These are phyloP conservation scores for Montipora sp. DNA, from an alignment of 64 coral and sea anemone species.

Conservation along the genomic window DNA sequence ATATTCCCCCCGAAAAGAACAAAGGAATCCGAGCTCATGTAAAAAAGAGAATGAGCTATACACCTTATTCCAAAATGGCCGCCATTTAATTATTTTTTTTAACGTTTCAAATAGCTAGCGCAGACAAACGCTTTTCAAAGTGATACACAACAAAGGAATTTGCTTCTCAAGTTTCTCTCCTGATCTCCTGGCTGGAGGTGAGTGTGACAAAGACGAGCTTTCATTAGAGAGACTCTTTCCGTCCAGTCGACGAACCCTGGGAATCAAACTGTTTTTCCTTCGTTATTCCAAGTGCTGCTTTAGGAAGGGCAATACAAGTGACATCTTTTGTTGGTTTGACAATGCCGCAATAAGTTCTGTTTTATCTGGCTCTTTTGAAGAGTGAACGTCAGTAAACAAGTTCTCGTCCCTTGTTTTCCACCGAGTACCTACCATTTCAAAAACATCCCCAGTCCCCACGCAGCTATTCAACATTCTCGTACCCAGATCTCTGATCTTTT, in stretches of 20 bases:
- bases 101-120: too few species aligned
- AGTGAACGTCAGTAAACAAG: conserved; percentile 53
- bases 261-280: background rate
- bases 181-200: conserved; percentile 59
- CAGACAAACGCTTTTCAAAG: background rate
- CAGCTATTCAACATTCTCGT: too few species aligned
- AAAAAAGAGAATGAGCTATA: background rate
- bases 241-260: too few species aligned
- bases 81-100: too few species aligned
- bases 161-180: conserved; percentile 35
- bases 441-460: too few species aligned
- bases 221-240: conserved; percentile 56
- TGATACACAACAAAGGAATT: background rate
- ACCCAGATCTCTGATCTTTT: too few species aligned
- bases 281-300: conserved; percentile 58
- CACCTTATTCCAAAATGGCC: too few species aligned
- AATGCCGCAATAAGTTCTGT: conserved; percentile 66
- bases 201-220: conserved; percentile 66
- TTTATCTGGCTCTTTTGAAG: conserved; percentile 60
- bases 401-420: conserved; percentile 51
- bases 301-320: conserved; percentile 50
- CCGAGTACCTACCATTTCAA: too few species aligned
- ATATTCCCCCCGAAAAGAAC: conserved; percentile 1
- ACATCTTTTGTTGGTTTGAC: conserved; percentile 69
- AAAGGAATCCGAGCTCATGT: background rate